Evolutionary conservation across 2,797 vertebrate genomes (phyloP).

Genomic region (Urosaurus nigricauda): DNA sequence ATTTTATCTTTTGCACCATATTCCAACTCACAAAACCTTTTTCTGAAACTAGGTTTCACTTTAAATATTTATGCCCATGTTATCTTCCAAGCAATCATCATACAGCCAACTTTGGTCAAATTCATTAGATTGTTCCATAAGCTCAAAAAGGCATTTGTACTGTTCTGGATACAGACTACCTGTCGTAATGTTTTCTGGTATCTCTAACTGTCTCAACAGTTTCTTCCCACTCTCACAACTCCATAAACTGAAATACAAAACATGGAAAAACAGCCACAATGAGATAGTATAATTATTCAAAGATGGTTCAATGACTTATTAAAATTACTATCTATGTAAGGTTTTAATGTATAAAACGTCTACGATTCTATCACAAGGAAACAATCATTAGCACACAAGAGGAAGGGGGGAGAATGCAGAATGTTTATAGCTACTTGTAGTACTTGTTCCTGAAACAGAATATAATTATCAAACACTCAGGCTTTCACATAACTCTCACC

Average conservation of each 20-base stretch:
- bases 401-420: not conserved
- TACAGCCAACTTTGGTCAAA: constrained; percentile 89
- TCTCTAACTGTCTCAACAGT: constrained; percentile 80
- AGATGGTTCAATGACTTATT: constrained; percentile 22
- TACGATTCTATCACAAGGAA: not conserved
- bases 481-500: not conserved
- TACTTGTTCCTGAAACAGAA: not conserved
- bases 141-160: constrained; percentile 88
- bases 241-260: constrained; percentile 85
- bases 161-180: constrained; percentile 85
- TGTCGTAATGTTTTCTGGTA: constrained; percentile 77
- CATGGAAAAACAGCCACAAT: constrained; percentile 20
- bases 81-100: constrained; percentile 80
- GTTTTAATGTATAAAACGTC: too few species aligned
- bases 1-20: constrained; percentile 49
- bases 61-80: constrained; percentile 64
- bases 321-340: not conserved
- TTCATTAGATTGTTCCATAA: constrained; percentile 84
- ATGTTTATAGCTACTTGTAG: not conserved
- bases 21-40: constrained; percentile 54
- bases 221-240: constrained; percentile 79
- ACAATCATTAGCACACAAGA: not conserved
- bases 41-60: constrained; percentile 48
- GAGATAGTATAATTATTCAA: constrained; percentile 3
- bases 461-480: not conserved